Percentiles rank a stretch among this genome's conserved stretches.
These are phyloP conservation scores for Sebastes cheni DNA, from an alignment of 2,797 vertebrate species.

Conservation along the genomic window DNA sequence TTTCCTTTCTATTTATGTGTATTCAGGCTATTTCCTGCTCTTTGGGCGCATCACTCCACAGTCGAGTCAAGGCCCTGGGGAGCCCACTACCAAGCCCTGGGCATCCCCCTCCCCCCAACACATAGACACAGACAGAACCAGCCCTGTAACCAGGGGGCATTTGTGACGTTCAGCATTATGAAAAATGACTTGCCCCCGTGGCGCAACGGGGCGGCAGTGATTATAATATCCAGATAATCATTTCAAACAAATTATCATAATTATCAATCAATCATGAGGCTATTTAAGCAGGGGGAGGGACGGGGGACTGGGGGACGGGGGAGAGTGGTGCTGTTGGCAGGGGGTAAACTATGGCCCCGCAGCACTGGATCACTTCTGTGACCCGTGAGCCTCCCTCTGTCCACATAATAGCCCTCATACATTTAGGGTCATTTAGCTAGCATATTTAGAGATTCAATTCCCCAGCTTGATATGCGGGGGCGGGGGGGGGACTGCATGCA, in stretches of 20 bases:
- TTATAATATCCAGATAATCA: conserved; percentile 94
- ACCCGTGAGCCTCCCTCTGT: conserved; percentile 88
- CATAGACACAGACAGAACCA: conserved; percentile 46
- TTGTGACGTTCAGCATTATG: conserved; percentile 77
- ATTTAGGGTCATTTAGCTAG: conserved; percentile 85
- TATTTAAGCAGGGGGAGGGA: conserved; percentile 73
- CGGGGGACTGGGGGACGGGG: conserved; percentile 15
- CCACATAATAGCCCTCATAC: conserved; percentile 85
- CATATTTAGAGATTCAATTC: conserved; percentile 77
- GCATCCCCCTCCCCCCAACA: conserved; percentile 10
- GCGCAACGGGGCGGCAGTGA: conserved; percentile 76
- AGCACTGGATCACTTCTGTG: conserved; percentile 86
- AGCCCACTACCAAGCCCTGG: conserved; percentile 59
- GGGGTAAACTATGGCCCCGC: conserved; percentile 79
- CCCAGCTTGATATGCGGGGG: conserved; percentile 60
- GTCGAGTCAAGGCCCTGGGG: conserved; percentile 59
- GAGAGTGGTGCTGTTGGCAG: conserved; percentile 56
- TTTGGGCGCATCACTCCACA: conserved; percentile 83
- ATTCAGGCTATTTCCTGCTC: conserved; percentile 72
- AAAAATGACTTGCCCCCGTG: conserved; percentile 78
- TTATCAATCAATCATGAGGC: conserved; percentile 94
- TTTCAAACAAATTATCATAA: conserved; percentile 96
- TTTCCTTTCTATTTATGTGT: not conserved
- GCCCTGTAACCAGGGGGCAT: conserved; percentile 82
- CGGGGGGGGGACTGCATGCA: conserved; percentile 3